These are phyloP conservation scores for Malurus leucopterus DNA, from an alignment of 2,797 vertebrate species.

Conservation along the genomic window DNA sequence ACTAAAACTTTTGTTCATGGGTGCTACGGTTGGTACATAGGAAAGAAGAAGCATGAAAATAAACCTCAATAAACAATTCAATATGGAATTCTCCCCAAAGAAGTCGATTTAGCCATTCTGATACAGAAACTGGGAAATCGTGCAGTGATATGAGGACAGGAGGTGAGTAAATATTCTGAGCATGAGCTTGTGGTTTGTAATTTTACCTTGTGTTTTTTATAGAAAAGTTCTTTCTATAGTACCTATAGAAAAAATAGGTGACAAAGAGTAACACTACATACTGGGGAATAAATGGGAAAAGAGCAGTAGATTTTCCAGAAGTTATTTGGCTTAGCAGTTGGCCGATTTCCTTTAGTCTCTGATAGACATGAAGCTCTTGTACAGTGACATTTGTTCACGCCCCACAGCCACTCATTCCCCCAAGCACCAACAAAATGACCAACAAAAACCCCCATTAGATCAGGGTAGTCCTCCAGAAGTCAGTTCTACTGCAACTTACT, in stretches of 20 bases:
- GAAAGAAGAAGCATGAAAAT: not conserved
- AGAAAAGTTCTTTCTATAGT: too few relatives aligned
- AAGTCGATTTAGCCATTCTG: not conserved
- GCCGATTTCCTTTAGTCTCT: not conserved
- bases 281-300: not conserved
- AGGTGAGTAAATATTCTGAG: not conserved
- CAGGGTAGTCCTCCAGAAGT: not conserved
- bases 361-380: not conserved
- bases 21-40: not conserved
- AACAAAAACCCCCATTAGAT: not conserved
- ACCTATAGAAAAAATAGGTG: not conserved
- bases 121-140: not conserved
- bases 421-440: accelerated
- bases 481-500: not conserved
- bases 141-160: not conserved
- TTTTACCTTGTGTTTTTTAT: not conserved
- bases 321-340: not conserved
- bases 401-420: accelerated
- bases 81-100: not conserved
- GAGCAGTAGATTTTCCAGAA: not conserved
- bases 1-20: not conserved
- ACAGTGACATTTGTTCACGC: not conserved
- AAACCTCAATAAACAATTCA: not conserved
- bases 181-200: not conserved
- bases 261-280: not conserved